Evolutionary conservation across 2,888 invertebrate genomes (phyloP), one percentile per base, ranked within the genome.

Genomic region (Endotricha flammealis): DNA sequence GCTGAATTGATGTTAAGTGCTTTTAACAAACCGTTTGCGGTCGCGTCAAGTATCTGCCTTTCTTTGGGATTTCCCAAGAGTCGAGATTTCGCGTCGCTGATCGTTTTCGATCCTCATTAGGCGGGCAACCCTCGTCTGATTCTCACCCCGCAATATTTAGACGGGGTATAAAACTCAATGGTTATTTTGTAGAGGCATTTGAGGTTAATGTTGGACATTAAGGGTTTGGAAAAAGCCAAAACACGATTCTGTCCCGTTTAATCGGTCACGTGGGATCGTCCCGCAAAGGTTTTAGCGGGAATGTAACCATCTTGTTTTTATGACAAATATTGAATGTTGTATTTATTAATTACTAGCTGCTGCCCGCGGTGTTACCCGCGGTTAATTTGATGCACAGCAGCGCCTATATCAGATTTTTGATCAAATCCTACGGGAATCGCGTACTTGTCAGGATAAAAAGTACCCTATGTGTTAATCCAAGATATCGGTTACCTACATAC

Each of bases 31-130:
- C 4, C n/a, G 28, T 13, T 13, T 41, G 41, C 48, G 49, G 50
- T 45, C 38, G 46, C 40, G 43, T 48, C 36, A 50, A 53, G 47
- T 50, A 51, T 48, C 52, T 49, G 55, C 55, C 50, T 58, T 61
- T 48, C 44, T 29, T 48, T 40, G 51, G 47, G 53, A 57, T 57
- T 51, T 65, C 64, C 71, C 65, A 17, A 37, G 64, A 52, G 66
- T 38, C 36, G 38, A 47, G 49, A 59, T 58, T 56, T 54, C 42
- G 51, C 44, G 48, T 52, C 38, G 31, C 41, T 50, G 54, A 60
- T 58, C 54, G 53, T 46, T 60, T 62, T 57, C 53, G 50, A 52
- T 56, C 63, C 53, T 57, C 58, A 63, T 66, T 64, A 62, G 53
- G 48, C 50, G 48, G 45, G 46, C 39, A 49, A 48, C 55, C 53